phyloP scores from a whole-genome alignment of 2,113 vertebrate species.

The Equus quagga region DNA sequence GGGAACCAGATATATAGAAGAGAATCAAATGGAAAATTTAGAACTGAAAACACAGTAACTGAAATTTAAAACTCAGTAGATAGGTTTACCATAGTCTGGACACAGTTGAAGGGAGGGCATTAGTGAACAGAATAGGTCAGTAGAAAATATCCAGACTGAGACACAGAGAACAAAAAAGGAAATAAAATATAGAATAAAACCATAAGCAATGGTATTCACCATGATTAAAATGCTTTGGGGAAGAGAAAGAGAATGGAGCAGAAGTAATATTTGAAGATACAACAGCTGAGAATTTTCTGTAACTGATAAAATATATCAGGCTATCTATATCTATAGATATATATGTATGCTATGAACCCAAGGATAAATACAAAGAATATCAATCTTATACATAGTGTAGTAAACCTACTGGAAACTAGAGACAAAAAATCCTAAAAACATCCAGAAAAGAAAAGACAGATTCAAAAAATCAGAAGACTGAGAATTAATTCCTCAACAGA shows the following conservation, averaged over 20 bases:
- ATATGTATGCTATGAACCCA: neutral
- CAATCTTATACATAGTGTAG: neutral
- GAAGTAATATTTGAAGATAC: neutral
- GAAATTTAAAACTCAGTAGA: neutral
- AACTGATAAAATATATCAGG: neutral
- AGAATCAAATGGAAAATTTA: neutral
- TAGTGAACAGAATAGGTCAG: neutral
- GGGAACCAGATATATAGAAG: neutral
- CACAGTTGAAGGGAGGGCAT: neutral
- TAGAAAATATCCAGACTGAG: neutral
- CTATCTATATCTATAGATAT: too few relatives aligned
- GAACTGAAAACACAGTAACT: neutral
- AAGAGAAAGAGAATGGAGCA: neutral
- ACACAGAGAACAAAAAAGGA: neutral
- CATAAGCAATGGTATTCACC: neutral
- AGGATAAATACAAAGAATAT: neutral
- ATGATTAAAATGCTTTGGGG: neutral
- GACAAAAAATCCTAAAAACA: neutral
- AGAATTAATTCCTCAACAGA: neutral
- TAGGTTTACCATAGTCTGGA: neutral
- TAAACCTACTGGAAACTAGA: neutral
- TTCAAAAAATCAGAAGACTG: neutral
- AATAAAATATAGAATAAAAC: neutral
- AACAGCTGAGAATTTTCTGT: neutral
- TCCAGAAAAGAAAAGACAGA: neutral